Conservation (phyloP, 2,888 invertebrate genomes). For the Apamea anceps region DNA sequence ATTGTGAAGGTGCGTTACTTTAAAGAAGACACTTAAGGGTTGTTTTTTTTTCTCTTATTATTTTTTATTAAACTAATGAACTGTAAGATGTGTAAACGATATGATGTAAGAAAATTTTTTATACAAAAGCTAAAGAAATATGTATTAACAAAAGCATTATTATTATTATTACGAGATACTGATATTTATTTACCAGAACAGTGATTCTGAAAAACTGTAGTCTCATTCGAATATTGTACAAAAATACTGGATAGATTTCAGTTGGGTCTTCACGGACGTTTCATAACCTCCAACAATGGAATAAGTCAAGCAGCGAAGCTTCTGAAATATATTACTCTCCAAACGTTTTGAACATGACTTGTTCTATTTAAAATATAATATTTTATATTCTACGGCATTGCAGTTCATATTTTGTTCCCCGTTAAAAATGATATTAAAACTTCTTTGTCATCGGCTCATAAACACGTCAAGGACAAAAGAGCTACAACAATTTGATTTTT, state of each 20-base stretch:
- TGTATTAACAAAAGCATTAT: background rate
- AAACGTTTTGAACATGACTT: conserved; percentile 26
- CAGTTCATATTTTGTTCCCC: conserved; percentile 2
- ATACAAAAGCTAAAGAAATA: background rate
- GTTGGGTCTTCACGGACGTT: conserved; percentile 33
- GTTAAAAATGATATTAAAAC: conserved; percentile 17
- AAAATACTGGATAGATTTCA: conserved; percentile 39
- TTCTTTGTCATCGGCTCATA: background rate
- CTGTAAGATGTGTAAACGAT: background rate
- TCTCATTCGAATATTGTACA: conserved; percentile 39
- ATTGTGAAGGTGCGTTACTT: background rate
- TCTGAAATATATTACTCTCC: conserved; percentile 44
- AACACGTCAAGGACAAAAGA: conserved; percentile 33
- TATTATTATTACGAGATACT: background rate
- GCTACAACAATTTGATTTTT: conserved; percentile 1
- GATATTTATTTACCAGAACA: conserved; percentile 10
- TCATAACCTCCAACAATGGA: conserved; percentile 50
- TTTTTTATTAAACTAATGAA: too few relatives aligned
- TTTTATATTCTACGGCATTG: conserved; percentile 15
- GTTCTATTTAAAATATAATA: conserved; percentile 10
- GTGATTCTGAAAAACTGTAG: conserved; percentile 20
- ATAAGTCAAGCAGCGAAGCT: conserved; percentile 44
- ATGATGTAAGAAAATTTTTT: background rate
- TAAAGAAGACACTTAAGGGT: too few relatives aligned
- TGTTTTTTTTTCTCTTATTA: background rate